Base-by-base conservation (phyloP, 2,888 invertebrate genomes). In the Dicyrtomina minuta region DNA sequence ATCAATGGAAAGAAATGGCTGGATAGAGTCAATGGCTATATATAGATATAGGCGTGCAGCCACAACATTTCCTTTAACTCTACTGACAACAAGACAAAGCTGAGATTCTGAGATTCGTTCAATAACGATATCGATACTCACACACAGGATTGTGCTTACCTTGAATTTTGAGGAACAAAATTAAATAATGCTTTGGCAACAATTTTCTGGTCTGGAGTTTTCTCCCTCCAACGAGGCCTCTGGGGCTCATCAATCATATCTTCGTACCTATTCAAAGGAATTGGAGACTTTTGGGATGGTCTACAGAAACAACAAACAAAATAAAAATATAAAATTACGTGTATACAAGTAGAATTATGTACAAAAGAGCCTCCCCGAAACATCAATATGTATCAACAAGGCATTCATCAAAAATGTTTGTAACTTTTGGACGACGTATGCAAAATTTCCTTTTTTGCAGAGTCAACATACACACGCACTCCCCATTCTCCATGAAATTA, bases 251-350 rank as follows among this genome's bases (percentile, higher is more conserved):
- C 87, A 76, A 88, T 86, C 77, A 92, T 90, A 80, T 93, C 92
- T 82, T 96, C 95, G 84, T 96, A 96, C 78, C 96, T 88, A 83
- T 96, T 94, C 73, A 93, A 83, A 8, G 95, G 89, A 70, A 96
- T 92, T 55, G 96, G 93, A 13, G 93, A 92, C 83, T 96, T 96
- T 83, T 94, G 93, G 53, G 92, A 90, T 51, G 93, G 93, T 80
- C 86, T 86, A 80, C 1, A 79, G 79, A 70, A 70, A 41, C 22
- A 41, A 41, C 15, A 22, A 46, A n/a, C 33, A 67, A 8, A 53
- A 49, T n/a, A 4, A 49, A 5, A n/a, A 49, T 22, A 53, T 53
- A 24, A 27, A 1, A 55, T 33, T n/a, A 27, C 26, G 2, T 56
- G 12, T 56, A 41, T 41, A 41, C 43, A 13, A 41, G 43, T 46